phyloP scores from a whole-genome alignment of 1,140 invertebrate genomes.

The Panagrolaimus sp. region DNA sequence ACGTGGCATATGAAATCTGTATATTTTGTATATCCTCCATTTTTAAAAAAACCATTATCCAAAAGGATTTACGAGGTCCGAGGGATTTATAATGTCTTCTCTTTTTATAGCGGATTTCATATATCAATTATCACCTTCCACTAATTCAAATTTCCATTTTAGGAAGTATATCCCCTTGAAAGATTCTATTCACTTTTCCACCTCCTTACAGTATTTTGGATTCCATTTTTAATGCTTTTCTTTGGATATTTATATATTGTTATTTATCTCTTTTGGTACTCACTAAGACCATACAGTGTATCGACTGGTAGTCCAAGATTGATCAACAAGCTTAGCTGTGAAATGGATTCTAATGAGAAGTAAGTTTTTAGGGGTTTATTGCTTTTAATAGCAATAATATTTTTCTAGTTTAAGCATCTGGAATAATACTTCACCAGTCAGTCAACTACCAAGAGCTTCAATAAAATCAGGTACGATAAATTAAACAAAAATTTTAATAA shows the following conservation, averaged over 20 bases:
- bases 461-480: neutral
- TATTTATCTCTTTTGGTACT: constrained; percentile 40
- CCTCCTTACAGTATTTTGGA: constrained; percentile 41
- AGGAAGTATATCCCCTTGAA: constrained; percentile 35
- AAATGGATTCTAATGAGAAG: constrained; percentile 6
- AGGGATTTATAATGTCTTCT: too few species aligned
- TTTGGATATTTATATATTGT: constrained; percentile 48
- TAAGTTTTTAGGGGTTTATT: neutral
- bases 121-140: too few species aligned
- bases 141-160: neutral
- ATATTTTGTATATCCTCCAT: too few species aligned
- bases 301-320: neutral
- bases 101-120: too few species aligned
- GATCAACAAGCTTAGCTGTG: constrained; percentile 4
- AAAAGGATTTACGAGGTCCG: too few species aligned
- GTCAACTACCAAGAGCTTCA: too few species aligned
- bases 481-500: constrained; percentile 20
- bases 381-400: neutral
- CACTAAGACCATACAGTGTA: constrained; percentile 25
- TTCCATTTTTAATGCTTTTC: constrained; percentile 38
- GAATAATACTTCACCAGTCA: too few species aligned
- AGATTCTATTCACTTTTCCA: constrained; percentile 38
- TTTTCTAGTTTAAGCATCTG: too few species aligned
- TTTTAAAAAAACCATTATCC: too few species aligned
- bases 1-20: too few species aligned